Evolutionary conservation across 2,797 vertebrate species (phyloP).

Genomic region (Octomys mimax): DNA sequence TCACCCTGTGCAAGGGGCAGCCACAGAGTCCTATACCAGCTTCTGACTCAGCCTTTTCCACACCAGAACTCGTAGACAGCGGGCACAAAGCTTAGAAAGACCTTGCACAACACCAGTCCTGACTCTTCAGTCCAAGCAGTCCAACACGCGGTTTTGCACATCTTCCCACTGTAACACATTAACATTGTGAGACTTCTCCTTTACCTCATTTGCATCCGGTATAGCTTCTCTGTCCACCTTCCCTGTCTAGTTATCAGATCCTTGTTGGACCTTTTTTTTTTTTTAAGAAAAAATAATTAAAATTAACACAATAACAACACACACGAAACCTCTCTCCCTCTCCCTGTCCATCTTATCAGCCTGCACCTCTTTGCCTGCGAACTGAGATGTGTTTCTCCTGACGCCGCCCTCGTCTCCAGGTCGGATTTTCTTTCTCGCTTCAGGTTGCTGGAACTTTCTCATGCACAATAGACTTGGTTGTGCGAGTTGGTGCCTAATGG

Average conservation of each 20-base stretch:
- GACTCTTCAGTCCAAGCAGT: rapidly evolving
- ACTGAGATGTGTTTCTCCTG: rapidly evolving
- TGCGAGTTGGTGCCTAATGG: not conserved
- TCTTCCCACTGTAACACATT: too few relatives aligned
- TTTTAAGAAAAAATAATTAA: not conserved
- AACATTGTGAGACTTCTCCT: rapidly evolving
- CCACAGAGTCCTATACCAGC: rapidly evolving
- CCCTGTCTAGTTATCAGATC: not conserved
- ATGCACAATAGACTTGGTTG: not conserved
- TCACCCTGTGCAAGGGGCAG: not conserved
- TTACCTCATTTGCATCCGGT: not conserved
- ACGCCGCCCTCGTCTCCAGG: rapidly evolving
- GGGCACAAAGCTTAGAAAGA: not conserved
- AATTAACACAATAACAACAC: not conserved
- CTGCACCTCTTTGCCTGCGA: not conserved
- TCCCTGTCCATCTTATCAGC: not conserved
- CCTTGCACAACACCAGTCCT: not conserved
- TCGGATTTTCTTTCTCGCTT: not conserved
- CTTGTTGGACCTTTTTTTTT: too few relatives aligned
- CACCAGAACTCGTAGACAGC: rapidly evolving
- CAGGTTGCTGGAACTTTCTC: not conserved
- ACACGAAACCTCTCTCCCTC: not conserved
- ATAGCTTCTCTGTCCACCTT: not conserved
- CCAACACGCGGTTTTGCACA: rapidly evolving
- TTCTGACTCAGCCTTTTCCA: too few relatives aligned